Base-by-base conservation (phyloP, 2,797 vertebrate species). In the Selene dorsalis region DNA sequence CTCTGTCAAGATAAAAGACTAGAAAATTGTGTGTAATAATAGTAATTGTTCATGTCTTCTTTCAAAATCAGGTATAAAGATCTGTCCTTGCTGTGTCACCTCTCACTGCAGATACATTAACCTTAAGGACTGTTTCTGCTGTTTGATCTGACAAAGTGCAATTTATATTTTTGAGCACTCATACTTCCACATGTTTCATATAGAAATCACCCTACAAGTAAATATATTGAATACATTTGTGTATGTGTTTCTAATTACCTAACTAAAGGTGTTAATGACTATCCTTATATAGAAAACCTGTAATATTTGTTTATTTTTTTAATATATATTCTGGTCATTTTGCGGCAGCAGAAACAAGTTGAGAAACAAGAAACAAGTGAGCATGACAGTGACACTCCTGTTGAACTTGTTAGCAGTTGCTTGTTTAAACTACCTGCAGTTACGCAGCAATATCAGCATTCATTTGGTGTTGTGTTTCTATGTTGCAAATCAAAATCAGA, bases 11-110 rank as follows among this genome's bases (percentile, higher is more conserved):
- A 63, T 63, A 50, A 59, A 65, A 70, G 28, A 50, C 13, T 13
- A 35, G n/a, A 26, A 73, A 55, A 57, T 17, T 16, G 35, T 65
- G 38, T 53, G 50, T 47, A 68, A 63, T 60, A 73, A 64, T 32
- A 64, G 69, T 60, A 61, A 69, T 16, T 59, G 13, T 53, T 17
- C 35, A 52, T 39, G 7, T 52, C 7, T 73, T 38, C 12, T 52
- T 39, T 59, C 26, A 45, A 26, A 63, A 17, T 45, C 43, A 30
- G 45, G 14, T 48, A 30, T 47, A 75, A 17, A 55, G 39, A 14
- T 28, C 9, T 70, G 30, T 35, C 24, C 24, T 75, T 61, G 8
- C 60, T 20, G 1, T 4, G 14, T 41, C 45, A 57, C 28, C 18
- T n/a, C 38, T 66, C 24, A 55, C 22, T 59, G 56, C 32, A 72